Evolutionary conservation across 1,140 invertebrate species (phyloP).

Genomic region (Coptotermes formosanus): DNA sequence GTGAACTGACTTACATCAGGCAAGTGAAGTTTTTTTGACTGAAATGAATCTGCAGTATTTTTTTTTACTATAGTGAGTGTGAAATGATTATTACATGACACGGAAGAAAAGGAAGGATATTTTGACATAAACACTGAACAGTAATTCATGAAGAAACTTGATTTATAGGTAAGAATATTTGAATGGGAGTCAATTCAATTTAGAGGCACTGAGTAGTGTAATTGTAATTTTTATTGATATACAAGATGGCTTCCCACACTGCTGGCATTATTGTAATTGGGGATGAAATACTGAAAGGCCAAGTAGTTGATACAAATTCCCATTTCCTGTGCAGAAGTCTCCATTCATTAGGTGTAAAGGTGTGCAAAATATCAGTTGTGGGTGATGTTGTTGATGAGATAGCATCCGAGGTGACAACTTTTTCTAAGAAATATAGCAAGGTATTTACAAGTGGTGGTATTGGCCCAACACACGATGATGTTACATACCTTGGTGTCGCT

Average conservation of each 20-base stretch:
- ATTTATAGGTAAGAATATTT: slow-evolving; percentile 21
- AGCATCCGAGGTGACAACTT: slow-evolving; percentile 62
- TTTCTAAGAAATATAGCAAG: slow-evolving; percentile 59
- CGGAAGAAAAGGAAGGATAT: not conserved
- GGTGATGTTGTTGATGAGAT: slow-evolving; percentile 70
- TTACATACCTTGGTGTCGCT: slow-evolving; percentile 77
- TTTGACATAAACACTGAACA: not conserved
- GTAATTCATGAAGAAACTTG: not conserved
- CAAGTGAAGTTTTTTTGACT: too few relatives aligned
- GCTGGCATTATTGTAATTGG: slow-evolving; percentile 67
- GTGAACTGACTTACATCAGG: not conserved
- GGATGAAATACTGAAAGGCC: slow-evolving; percentile 83
- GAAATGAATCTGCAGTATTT: not conserved
- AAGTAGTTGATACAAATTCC: slow-evolving; percentile 73
- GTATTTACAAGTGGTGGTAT: slow-evolving; percentile 80
- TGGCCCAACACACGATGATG: slow-evolving; percentile 83
- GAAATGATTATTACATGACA: not conserved
- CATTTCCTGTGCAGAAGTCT: slow-evolving; percentile 65
- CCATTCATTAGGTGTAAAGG: slow-evolving; percentile 63
- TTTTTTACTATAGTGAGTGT: not conserved
- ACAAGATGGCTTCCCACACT: slow-evolving; percentile 41
- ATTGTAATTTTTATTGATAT: slow-evolving; percentile 10
- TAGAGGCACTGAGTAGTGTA: slow-evolving; percentile 28
- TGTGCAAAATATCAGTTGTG: slow-evolving; percentile 69
- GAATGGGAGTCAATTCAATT: not conserved